These are phyloP conservation scores for Bolinopsis microptera DNA, from an alignment of 37 sponge, comb jelly and placozoan genomes.

Conservation along the genomic window DNA sequence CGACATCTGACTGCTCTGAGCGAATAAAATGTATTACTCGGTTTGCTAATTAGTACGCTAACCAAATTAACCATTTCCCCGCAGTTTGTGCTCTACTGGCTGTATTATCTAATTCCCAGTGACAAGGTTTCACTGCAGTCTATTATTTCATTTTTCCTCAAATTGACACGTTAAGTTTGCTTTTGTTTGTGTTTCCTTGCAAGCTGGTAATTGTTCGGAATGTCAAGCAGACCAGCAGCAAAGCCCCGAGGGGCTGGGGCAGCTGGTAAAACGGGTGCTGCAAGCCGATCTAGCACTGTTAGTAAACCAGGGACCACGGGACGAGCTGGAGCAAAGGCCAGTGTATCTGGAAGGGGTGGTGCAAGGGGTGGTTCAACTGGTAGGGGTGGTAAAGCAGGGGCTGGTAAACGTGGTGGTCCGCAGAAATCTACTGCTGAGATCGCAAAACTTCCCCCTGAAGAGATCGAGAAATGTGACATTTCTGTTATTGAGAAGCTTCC, in stretches of 20 bases:
- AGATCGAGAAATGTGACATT: conserved; percentile 24
- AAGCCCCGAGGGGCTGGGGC: background rate
- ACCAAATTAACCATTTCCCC: conserved; percentile 37
- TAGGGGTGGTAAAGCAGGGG: background rate
- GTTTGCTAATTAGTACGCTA: conserved; percentile 21
- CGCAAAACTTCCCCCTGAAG: conserved; percentile 43
- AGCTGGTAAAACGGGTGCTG: background rate
- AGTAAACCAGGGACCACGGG: background rate
- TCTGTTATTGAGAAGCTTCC: conserved; percentile 22
- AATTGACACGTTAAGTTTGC: background rate
- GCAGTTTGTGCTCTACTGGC: background rate
- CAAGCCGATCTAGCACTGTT: background rate
- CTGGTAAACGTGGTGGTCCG: background rate
- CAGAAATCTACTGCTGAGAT: conserved; percentile 8
- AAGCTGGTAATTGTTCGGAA: background rate
- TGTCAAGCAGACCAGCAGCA: background rate
- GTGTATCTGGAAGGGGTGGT: background rate
- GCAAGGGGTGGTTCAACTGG: background rate
- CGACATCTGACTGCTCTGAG: background rate
- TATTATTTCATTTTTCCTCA: background rate
- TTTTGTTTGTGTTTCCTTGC: background rate
- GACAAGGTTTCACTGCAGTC: background rate
- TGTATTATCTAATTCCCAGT: background rate
- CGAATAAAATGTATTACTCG: background rate
- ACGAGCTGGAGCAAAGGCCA: background rate